These are phyloP conservation scores for Eulemur macaco DNA, from an alignment of 2,113 vertebrate species.

Conservation along the genomic window DNA sequence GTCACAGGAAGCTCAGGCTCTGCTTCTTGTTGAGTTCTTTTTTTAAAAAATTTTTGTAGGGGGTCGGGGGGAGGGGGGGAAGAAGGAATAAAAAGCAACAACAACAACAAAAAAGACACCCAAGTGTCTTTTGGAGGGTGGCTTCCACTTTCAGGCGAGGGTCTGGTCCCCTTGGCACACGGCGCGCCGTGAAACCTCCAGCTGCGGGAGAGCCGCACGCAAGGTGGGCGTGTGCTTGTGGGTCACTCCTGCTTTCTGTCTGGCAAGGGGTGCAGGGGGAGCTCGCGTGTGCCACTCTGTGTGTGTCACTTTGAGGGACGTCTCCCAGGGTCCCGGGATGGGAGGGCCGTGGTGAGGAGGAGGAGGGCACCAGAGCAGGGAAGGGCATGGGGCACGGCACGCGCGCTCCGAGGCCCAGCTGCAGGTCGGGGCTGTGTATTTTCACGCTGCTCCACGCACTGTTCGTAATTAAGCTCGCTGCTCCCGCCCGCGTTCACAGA, in stretches of 20 bases:
- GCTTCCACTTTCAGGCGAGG: neutral
- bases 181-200: fast-evolving
- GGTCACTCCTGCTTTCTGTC: neutral
- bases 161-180: neutral
- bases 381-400: fast-evolving
- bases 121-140: neutral
- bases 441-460: fast-evolving
- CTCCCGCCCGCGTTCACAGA: neutral
- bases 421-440: neutral
- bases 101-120: neutral
- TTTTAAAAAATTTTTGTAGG: conserved; percentile 34
- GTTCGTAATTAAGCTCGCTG: conserved; percentile 21
- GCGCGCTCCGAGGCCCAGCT: neutral
- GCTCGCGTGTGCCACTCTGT: fast-evolving
- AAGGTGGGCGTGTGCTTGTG: fast-evolving
- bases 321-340: neutral
- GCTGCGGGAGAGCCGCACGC: fast-evolving
- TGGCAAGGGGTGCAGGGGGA: fast-evolving
- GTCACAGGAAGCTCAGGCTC: conserved; percentile 75
- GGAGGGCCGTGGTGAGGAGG: neutral
- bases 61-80: neutral
- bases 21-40: conserved; percentile 72
- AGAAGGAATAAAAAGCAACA: neutral
- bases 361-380: neutral
- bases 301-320: neutral